Percentiles rank a stretch among this genome's conserved stretches.
These are phyloP conservation scores for Ommatoiulus sabulosus DNA, from an alignment of 2,888 invertebrate genomes.

Conservation along the genomic window DNA sequence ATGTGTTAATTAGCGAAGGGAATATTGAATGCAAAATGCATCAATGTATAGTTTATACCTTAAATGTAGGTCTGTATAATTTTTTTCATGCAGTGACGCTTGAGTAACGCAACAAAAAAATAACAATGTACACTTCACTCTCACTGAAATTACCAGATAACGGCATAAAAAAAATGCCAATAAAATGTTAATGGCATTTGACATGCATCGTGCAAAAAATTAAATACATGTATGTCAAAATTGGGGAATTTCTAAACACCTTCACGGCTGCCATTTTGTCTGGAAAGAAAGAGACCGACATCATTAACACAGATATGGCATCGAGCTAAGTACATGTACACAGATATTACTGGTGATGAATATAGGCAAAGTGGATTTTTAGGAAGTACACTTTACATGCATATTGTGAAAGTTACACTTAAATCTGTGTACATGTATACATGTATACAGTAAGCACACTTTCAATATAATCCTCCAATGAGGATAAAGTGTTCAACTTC, in stretches of 20 bases:
- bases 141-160: background rate
- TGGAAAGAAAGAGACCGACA: background rate
- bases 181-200: background rate
- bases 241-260: background rate
- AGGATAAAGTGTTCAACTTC: too few relatives aligned
- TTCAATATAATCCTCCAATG: too few relatives aligned
- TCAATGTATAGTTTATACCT: background rate
- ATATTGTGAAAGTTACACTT: too few relatives aligned
- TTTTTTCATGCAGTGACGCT: conserved; percentile 1
- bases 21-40: background rate
- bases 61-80: background rate
- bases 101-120: background rate
- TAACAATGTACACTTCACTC: background rate
- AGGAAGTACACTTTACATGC: too few relatives aligned
- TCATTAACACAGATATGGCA: too few relatives aligned
- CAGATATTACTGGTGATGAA: too few relatives aligned
- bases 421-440: too few relatives aligned
- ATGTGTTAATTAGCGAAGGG: background rate
- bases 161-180: background rate
- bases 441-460: too few relatives aligned
- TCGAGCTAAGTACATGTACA: too few relatives aligned
- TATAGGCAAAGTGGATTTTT: too few relatives aligned
- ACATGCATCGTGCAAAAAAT: too few relatives aligned
- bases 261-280: background rate
- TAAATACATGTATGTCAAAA: background rate